A percentile compares a stretch with the other conserved stretches of the same genome.
These are phyloP conservation scores for Apogon talboti DNA, from an alignment of 2,797 vertebrate genomes.

Conservation along the genomic window DNA sequence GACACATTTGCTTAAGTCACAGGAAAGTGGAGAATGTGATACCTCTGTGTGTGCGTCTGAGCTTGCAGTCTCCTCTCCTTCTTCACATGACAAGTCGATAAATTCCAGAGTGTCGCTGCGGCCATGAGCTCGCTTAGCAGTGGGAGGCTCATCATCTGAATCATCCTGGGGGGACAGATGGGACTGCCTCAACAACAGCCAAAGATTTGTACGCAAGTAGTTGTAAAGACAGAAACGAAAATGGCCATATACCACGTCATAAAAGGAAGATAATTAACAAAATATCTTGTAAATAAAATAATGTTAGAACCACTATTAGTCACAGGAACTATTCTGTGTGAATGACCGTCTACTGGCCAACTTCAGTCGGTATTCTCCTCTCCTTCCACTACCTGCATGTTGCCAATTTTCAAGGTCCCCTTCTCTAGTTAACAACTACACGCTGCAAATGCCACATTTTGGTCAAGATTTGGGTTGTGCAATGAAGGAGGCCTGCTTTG, in stretches of 20 bases:
- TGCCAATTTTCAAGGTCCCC: too few species aligned
- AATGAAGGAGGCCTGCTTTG: too few species aligned
- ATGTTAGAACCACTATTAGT: too few species aligned
- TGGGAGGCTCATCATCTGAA: slow-evolving; percentile 83
- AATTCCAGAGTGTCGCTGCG: slow-evolving; percentile 74
- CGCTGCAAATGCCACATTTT: too few species aligned
- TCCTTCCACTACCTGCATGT: too few species aligned
- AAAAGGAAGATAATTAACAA: too few species aligned
- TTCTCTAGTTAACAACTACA: too few species aligned
- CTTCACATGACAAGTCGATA: slow-evolving; percentile 90
- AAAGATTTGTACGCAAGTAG: slow-evolving; percentile 11
- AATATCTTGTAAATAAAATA: too few species aligned
- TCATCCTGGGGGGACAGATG: slow-evolving; percentile 83
- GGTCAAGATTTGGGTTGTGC: too few species aligned
- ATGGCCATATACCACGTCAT: background rate
- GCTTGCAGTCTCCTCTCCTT: slow-evolving; percentile 87
- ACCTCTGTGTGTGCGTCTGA: slow-evolving; percentile 79
- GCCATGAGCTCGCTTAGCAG: slow-evolving; percentile 73
- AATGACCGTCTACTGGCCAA: too few species aligned
- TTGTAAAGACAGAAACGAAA: background rate
- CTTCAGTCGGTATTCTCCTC: too few species aligned
- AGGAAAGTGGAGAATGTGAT: slow-evolving; percentile 1
- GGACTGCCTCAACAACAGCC: slow-evolving; percentile 32
- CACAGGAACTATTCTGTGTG: too few species aligned
- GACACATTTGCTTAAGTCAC: slow-evolving; percentile 1